Evolutionary conservation across 2,113 vertebrate species (phyloP), one percentile per base, ranked within the genome.

Genomic region (Peucedramus taeniatus): DNA sequence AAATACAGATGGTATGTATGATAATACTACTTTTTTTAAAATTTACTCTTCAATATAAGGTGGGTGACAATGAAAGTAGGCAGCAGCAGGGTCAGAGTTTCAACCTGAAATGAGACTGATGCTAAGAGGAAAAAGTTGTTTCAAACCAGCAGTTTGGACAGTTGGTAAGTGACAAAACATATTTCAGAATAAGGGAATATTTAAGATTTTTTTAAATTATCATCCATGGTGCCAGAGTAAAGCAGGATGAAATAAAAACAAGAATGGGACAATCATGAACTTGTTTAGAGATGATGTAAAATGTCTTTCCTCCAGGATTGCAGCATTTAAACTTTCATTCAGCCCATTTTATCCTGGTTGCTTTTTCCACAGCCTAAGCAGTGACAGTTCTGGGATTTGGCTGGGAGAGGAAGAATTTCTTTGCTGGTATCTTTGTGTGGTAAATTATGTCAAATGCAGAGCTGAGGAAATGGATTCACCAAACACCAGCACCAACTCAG

Each of bases 11-110:
- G 27, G 75, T 14, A 20, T 3, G 5, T 6, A 66, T 6, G 6
- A 39, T 20, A 60, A 87, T 3, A 19, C 0, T 13, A 11, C 11
- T 51, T 23, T 54, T 60, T 39, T 28, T 6, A 0, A 0, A 7
- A 54, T 45, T 93, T 86, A 35, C 35, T 76, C 49, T 24, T 83
- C 79, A 86, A 35, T 31, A 17, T 11, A 45, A 76, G 37, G 31
- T 6, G 26, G 65, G 23, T 15, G 37, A 74, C 42, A 71, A 49
- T 31, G 31, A 42, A 82, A 50, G 26, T 1, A 76, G 18, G 49
- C 65, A 91, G 44, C 59, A 83, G 24, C 50, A 86, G 40, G 37
- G 85, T 10, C 59, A 70, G 26, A 33, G 72, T 53, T 35, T 27
- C 44, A 75, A 26, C 31, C 49, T 28, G 37, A 89, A 68, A 76